Base-by-base conservation (phyloP, 1,140 invertebrate species). In the Bradysia coprophila region DNA sequence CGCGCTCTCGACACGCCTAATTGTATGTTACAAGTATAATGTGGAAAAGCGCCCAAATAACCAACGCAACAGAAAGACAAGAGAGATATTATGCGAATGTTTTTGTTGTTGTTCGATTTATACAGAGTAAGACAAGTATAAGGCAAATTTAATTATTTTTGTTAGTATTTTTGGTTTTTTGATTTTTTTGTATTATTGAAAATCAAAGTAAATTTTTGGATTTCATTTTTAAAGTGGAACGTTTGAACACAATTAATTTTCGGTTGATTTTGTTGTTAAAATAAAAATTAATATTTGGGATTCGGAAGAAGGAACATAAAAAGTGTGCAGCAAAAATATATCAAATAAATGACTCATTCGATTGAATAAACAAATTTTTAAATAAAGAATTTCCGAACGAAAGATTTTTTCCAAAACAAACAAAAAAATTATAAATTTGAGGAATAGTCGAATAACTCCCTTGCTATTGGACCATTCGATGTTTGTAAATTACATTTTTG, bases 1-100 rank as follows among this genome's bases (percentile, higher is more conserved):
- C 78, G 65, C 72, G 75, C 63, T 91, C 85, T 59, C 78, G 78
- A 72, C 72, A 85, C 55, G 73, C 76, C 85, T 90, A 69, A 47
- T 61, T 44, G 40, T 39, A n/a, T 44, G 40, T 41, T 24, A 40
- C 49, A 46, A 40, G 46, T 43, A 41, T n/a, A n/a, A n/a, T n/a
- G n/a, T n/a, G n/a, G n/a, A n/a, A 47, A 21, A 42, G 33, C 11
- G 33, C 36, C 37, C 32, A 45, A 10, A 45, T 32, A 39, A 24
- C 24, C 32, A 43, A 38, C 16, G 31, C 33, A 15, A 34, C 20
- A 32, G 13, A 39, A 39, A 42, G 3, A 13, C 42, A 46, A 37
- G 40, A 18, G 36, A 44, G 21, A 43, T n/a, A n/a, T 43, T 36
- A 34, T 13, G 37, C 24, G 22, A 21, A 43, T 28, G 31, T 40